Conservation (phyloP, 2,113 vertebrate species). For the Embiotoca jacksoni region DNA sequence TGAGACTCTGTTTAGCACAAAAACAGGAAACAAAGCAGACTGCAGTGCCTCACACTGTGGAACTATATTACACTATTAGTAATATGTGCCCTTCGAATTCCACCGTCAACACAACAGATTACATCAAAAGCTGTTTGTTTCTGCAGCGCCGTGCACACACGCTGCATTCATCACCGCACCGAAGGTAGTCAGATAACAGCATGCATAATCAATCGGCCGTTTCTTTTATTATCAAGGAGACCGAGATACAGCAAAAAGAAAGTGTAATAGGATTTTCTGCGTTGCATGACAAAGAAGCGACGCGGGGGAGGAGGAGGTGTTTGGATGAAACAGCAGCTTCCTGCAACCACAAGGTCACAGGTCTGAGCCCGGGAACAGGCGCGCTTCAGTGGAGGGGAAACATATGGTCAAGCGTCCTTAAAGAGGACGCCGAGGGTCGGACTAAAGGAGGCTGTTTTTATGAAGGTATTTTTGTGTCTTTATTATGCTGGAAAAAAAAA, state of each 20-base stretch:
- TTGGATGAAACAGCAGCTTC: too few species aligned
- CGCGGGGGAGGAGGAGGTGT: too few species aligned
- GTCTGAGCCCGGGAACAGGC: too few species aligned
- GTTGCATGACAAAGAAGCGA: slow-evolving; percentile 3
- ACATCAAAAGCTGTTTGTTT: slow-evolving; percentile 35
- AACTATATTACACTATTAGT: neutral
- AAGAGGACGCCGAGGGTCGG: too few species aligned
- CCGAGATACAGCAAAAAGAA: neutral
- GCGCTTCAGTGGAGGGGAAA: too few species aligned
- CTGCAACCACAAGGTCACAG: too few species aligned
- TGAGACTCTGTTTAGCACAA: neutral
- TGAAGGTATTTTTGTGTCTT: too few species aligned
- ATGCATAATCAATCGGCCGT: slow-evolving; percentile 31
- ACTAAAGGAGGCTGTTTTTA: too few species aligned
- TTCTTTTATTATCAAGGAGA: slow-evolving; percentile 31
- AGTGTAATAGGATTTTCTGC: slow-evolving; percentile 10
- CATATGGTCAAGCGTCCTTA: too few species aligned
- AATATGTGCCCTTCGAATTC: neutral
- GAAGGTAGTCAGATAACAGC: slow-evolving; percentile 6
- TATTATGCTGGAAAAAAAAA: too few species aligned
- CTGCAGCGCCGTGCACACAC: too few species aligned
- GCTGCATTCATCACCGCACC: neutral
- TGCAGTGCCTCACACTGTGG: neutral
- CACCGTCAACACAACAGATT: slow-evolving; percentile 30
- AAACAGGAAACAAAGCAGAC: slow-evolving; percentile 16